Conservation (phyloP, 2,888 invertebrate genomes). For the Tridacna crocea region DNA sequence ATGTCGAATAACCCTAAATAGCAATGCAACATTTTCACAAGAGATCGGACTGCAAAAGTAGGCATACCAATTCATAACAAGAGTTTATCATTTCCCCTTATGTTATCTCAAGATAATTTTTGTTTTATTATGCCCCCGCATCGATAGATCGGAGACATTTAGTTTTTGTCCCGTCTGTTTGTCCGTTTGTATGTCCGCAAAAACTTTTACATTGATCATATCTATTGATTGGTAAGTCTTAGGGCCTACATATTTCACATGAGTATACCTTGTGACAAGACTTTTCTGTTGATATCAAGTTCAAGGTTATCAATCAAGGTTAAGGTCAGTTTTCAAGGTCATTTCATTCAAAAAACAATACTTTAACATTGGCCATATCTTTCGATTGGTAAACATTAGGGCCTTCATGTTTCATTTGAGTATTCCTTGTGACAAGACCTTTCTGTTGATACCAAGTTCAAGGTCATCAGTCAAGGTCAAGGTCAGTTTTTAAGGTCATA, state of each 20-base stretch:
- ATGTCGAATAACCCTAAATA: no score
- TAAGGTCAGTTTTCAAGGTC: neutral
- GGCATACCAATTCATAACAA: no score
- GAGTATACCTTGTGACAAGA: neutral
- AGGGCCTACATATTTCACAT: constrained; percentile 7
- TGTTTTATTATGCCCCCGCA: no score
- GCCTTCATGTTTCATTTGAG: constrained; percentile 3
- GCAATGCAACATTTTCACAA: no score
- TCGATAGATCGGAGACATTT: no score
- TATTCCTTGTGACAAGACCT: neutral
- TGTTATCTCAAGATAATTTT: no score
- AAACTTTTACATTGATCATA: neutral
- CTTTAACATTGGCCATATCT: neutral
- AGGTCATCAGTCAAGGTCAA: constrained; percentile 2
- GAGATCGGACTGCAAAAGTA: no score
- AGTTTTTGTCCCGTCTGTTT: no score
- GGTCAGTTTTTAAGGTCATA: neutral
- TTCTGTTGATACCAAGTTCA: constrained; percentile 10
- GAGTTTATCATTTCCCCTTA: no score
- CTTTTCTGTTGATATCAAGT: constrained; percentile 4
- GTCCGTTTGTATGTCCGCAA: no score
- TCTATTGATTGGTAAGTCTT: neutral
- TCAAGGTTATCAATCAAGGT: constrained; percentile 5
- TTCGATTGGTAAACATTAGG: neutral
- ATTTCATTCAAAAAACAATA: neutral